A percentile compares a stretch with the other conserved stretches of the same genome.
Conservation (phyloP, 2,888 invertebrate genomes). For the Thymelicus acteon region DNA sequence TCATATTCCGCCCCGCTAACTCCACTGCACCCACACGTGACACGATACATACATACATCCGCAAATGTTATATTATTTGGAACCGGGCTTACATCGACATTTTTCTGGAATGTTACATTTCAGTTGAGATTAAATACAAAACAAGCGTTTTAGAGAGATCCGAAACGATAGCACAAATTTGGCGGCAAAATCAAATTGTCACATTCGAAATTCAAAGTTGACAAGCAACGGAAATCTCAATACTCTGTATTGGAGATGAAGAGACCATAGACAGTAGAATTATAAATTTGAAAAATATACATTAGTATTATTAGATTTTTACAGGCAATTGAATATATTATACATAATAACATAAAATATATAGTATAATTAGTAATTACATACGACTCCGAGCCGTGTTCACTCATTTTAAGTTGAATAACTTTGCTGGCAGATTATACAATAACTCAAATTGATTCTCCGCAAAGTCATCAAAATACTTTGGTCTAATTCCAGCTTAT, state of each 20-base stretch:
- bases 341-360: constrained; percentile 33
- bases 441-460: constrained; percentile 47
- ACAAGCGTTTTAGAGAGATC: constrained; percentile 73
- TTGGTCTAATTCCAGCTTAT: constrained; percentile 89
- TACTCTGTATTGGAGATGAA: constrained; percentile 36
- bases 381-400: constrained; percentile 63
- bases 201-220: constrained; percentile 31
- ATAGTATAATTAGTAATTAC: constrained; percentile 48
- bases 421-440: constrained; percentile 74
- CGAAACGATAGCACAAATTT: constrained; percentile 43
- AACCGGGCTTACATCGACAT: constrained; percentile 66
- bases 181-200: constrained; percentile 29
- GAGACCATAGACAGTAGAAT: constrained; percentile 28
- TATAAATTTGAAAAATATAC: constrained; percentile 31
- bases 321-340: constrained; percentile 41
- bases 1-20: constrained; percentile 29
- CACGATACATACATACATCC: background rate
- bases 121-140: constrained; percentile 70
- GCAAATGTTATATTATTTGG: constrained; percentile 34
- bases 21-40: constrained; percentile 4
- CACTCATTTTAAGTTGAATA: constrained; percentile 60
- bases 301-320: constrained; percentile 42
- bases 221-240: constrained; percentile 34
- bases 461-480: constrained; percentile 84
- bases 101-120: constrained; percentile 79